A percentile compares a stretch with the other conserved stretches of the same genome.
Conservation (phyloP, 2,797 vertebrate genomes). For the Eurystomus glaucurus region DNA sequence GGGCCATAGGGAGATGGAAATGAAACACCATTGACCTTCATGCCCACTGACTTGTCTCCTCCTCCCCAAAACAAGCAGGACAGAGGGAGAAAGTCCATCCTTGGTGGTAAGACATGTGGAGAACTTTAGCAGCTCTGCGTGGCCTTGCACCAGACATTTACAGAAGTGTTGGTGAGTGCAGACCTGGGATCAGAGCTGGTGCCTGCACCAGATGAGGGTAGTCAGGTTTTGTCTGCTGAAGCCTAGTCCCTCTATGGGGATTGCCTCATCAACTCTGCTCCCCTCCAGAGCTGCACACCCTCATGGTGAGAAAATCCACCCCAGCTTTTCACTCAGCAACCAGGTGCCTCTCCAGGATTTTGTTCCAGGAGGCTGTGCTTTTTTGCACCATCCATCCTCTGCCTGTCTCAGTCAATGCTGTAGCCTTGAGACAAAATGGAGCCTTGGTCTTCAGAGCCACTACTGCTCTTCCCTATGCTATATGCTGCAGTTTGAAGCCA, state of each 20-base stretch:
- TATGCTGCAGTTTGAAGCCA: background rate
- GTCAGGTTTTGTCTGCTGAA: fast-evolving
- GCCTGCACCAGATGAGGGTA: background rate
- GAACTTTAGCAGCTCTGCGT: background rate
- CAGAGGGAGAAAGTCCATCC: background rate
- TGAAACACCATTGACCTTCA: background rate
- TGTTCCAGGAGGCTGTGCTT: background rate
- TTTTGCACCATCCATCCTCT: fast-evolving
- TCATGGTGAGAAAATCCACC: background rate
- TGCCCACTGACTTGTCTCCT: background rate
- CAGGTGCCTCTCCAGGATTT: fast-evolving
- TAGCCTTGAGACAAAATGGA: background rate
- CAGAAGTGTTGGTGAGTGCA: background rate
- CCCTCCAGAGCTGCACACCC: no score
- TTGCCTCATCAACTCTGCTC: fast-evolving
- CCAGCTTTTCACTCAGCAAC: background rate
- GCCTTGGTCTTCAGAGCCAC: background rate
- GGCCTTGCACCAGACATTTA: background rate
- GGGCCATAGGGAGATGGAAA: background rate
- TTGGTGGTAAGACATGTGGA: background rate
- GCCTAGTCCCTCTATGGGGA: fast-evolving
- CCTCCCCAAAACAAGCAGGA: background rate
- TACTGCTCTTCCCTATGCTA: background rate
- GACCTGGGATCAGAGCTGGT: background rate
- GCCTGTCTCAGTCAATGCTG: fast-evolving